Evolutionary conservation across 2,888 invertebrate species (phyloP).

Genomic region (Andricus quercusramuli): DNA sequence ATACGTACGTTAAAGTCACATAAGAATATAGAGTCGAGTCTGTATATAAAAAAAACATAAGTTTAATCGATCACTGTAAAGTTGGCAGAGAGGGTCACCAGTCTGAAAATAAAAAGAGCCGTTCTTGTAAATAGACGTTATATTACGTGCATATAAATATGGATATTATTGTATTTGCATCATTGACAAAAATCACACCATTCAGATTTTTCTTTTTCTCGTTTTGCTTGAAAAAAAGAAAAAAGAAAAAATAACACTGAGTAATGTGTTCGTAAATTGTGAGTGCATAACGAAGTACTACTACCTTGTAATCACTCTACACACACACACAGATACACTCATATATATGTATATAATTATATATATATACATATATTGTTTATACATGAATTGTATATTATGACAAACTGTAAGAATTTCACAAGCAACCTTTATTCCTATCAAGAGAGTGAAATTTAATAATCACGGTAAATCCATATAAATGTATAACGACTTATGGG

Average conservation of each 20-base stretch:
- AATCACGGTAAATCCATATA: conserved; percentile 50
- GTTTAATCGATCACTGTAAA: conserved; percentile 1
- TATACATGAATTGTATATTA: conserved; percentile 45
- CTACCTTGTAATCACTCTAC: conserved; percentile 35
- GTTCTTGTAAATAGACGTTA: conserved; percentile 30
- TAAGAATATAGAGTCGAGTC: neutral
- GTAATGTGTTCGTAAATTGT: conserved; percentile 37
- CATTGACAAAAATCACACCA: conserved; percentile 2
- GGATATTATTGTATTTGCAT: conserved; percentile 34
- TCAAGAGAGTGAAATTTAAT: conserved; percentile 50
- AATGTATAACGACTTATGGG: conserved; percentile 50
- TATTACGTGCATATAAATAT: conserved; percentile 30
- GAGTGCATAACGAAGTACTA: conserved; percentile 31
- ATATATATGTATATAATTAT: no score
- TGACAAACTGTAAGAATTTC: conserved; percentile 56
- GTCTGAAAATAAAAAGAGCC: conserved; percentile 14
- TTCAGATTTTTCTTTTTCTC: conserved; percentile 20
- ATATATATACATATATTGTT: conserved; percentile 4
- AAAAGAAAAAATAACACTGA: conserved; percentile 50
- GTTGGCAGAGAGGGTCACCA: neutral
- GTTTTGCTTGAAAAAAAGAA: conserved; percentile 36
- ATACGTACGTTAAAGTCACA: neutral
- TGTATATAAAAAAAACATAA: conserved; percentile 1
- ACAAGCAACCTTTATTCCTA: conserved; percentile 61
- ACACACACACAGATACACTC: conserved; percentile 25